Percentiles rank a stretch among this genome's conserved stretches.
These are phyloP conservation scores for Drosophila histrio DNA, from an alignment of 2,888 invertebrate species.

Conservation along the genomic window DNA sequence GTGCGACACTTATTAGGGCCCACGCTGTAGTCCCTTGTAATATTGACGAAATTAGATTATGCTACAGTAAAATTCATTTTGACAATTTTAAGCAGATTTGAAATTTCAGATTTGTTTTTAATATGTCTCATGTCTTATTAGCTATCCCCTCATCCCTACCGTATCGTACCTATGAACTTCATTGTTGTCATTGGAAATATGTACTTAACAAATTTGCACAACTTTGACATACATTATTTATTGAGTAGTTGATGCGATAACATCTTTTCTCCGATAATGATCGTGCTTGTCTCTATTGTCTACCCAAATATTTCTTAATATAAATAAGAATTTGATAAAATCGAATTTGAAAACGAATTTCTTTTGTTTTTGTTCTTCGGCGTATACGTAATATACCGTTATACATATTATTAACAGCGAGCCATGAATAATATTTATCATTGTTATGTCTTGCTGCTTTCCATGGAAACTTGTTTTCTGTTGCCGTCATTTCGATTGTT, in stretches of 20 bases:
- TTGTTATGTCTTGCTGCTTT: conserved; percentile 30
- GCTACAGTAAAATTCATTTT: too few relatives aligned
- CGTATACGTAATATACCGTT: conserved; percentile 32
- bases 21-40: too few relatives aligned
- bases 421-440: conserved; percentile 11
- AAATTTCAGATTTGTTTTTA: too few relatives aligned
- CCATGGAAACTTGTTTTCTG: conserved; percentile 30
- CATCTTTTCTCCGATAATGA: conserved; percentile 5
- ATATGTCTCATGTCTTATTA: too few relatives aligned
- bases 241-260: not conserved
- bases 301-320: not conserved
- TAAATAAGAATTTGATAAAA: not conserved
- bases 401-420: conserved; percentile 1
- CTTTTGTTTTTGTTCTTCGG: conserved; percentile 9
- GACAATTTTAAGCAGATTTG: too few relatives aligned
- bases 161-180: too few relatives aligned
- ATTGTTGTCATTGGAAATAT: too few relatives aligned
- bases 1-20: too few relatives aligned
- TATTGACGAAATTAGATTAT: too few relatives aligned
- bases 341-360: not conserved
- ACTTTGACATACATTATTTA: not conserved
- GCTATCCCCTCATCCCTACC: too few relatives aligned
- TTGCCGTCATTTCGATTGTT: not conserved
- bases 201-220: conserved; percentile 1
- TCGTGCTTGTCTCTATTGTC: not conserved